Evolutionary conservation across 1,140 invertebrate genomes (phyloP).

Genomic region (Zophobas morio): DNA sequence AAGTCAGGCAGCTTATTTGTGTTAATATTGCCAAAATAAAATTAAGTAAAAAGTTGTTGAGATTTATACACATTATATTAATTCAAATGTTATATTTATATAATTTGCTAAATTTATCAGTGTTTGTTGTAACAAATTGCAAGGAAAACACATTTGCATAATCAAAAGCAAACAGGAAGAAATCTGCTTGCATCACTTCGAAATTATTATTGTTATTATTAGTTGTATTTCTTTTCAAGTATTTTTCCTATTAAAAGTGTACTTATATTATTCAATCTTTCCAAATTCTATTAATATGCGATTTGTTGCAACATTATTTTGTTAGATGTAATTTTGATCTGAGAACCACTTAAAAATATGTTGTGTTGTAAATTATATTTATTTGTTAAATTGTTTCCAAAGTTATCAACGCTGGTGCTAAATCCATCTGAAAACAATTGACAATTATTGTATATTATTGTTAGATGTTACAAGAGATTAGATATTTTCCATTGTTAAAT

Average conservation of each 20-base stretch:
- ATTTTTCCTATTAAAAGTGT: neutral
- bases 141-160: neutral
- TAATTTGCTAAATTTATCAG: constrained; percentile 38
- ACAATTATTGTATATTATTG: constrained; percentile 43
- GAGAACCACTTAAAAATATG: constrained; percentile 30
- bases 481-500: constrained; percentile 40
- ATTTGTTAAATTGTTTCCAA: constrained; percentile 42
- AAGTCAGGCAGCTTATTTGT: constrained; percentile 37
- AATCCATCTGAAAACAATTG: constrained; percentile 40
- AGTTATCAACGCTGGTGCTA: constrained; percentile 36
- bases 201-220: neutral
- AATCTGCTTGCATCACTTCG: neutral
- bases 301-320: constrained; percentile 17
- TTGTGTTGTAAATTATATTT: constrained; percentile 39
- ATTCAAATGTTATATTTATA: constrained; percentile 23
- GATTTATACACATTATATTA: constrained; percentile 41
- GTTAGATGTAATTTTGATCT: constrained; percentile 34
- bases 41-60: constrained; percentile 29
- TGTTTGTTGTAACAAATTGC: constrained; percentile 31
- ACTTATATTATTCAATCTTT: neutral
- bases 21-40: constrained; percentile 44
- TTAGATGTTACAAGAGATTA: constrained; percentile 33
- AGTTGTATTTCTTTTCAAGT: neutral
- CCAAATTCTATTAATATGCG: neutral
- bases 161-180: neutral